Evolutionary conservation across 2,888 invertebrate genomes (phyloP).

Genomic region (Gymnoscelis rufifasciata): DNA sequence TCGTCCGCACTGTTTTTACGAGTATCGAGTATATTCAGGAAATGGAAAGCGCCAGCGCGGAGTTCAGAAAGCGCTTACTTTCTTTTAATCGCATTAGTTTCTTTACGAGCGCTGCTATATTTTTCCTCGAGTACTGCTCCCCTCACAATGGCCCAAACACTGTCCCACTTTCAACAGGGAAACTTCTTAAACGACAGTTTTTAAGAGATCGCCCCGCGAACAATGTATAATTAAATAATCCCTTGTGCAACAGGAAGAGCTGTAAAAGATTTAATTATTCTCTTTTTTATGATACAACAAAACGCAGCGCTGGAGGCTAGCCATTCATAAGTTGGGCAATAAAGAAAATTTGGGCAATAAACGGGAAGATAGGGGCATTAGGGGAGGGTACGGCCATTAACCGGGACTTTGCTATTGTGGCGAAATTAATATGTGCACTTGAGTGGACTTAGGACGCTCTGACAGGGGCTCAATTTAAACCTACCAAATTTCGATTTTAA

Average conservation of each 20-base stretch:
- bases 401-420: conserved; percentile 47
- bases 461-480: not conserved
- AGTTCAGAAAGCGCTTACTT: conserved; percentile 1
- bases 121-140: conserved; percentile 21
- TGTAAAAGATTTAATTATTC: conserved; percentile 42
- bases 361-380: conserved; percentile 41
- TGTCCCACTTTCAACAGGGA: conserved; percentile 22
- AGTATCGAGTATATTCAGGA: not conserved
- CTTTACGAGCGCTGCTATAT: conserved; percentile 24
- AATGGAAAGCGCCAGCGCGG: not conserved
- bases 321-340: conserved; percentile 52
- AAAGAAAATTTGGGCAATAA: conserved; percentile 56
- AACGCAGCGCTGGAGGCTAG: conserved; percentile 27
- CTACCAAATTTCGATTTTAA: not conserved
- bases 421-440: conserved; percentile 45
- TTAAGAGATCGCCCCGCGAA: conserved; percentile 31
- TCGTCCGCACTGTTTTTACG: not conserved
- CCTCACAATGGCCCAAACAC: conserved; percentile 23
- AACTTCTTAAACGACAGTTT: conserved; percentile 32
- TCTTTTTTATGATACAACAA: conserved; percentile 36
- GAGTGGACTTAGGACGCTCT: conserved; percentile 9
- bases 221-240: conserved; percentile 37
- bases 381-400: conserved; percentile 40
- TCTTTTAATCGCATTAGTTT: conserved; percentile 13
- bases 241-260: conserved; percentile 31